Evolutionary conservation across 2,888 invertebrate genomes (phyloP).

Genomic region (Diabrotica balteata): DNA sequence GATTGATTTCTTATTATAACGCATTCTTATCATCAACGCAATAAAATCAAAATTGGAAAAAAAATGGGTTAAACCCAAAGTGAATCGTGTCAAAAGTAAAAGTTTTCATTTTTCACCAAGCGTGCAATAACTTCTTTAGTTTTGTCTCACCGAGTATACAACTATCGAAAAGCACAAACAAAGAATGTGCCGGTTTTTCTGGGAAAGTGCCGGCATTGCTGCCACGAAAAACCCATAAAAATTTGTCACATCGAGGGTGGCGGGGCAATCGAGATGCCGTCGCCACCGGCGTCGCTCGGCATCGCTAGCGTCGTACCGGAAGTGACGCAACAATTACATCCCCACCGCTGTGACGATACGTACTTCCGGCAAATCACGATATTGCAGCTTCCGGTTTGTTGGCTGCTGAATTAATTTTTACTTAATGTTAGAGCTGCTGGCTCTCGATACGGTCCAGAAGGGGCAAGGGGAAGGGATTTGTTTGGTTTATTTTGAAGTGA

Average conservation of each 20-base stretch:
- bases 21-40: too few species aligned
- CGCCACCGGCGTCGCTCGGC: conserved; percentile 32
- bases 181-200: conserved; percentile 41
- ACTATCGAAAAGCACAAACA: conserved; percentile 10
- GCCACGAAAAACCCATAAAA: conserved; percentile 55
- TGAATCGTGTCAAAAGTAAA: too few species aligned
- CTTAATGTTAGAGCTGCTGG: conserved; percentile 18
- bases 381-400: conserved; percentile 48
- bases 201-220: conserved; percentile 39
- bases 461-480: background rate
- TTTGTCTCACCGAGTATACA: conserved; percentile 9
- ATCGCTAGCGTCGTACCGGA: conserved; percentile 31
- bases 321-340: conserved; percentile 56
- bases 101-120: too few species aligned
- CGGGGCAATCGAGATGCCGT: conserved; percentile 39
- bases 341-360: conserved; percentile 57
- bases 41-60: too few species aligned
- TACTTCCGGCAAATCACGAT: conserved; percentile 52
- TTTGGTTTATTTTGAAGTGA: conserved; percentile 9
- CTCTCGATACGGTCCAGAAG: conserved; percentile 4
- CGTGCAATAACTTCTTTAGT: too few species aligned
- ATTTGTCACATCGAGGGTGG: conserved; percentile 57
- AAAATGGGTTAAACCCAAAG: too few species aligned
- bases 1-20: too few species aligned
- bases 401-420: conserved; percentile 36